Percentiles rank a stretch among this genome's conserved stretches.
These are phyloP conservation scores for Macrosiphum euphorbiae DNA, from an alignment of 2,888 invertebrate species.

Conservation along the genomic window DNA sequence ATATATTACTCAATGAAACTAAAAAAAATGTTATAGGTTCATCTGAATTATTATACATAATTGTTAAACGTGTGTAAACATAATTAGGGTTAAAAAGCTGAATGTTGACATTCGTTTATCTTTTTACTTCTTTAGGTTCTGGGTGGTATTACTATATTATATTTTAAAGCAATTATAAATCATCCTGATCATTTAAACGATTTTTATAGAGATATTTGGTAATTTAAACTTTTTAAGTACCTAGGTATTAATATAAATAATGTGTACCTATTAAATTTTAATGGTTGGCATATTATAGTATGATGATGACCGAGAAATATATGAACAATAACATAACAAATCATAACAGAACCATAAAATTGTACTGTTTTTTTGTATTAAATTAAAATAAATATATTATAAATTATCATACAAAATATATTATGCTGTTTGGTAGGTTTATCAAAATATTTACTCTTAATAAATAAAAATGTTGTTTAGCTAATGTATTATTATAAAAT, in stretches of 20 bases:
- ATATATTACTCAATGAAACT: not conserved
- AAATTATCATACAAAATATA: not conserved
- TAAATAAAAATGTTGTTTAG: not conserved
- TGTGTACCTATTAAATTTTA: not conserved
- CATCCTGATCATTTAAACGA: not conserved
- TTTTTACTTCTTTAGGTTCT: not conserved
- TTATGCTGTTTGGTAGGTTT: not conserved
- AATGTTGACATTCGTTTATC: not conserved
- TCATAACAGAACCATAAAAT: not conserved
- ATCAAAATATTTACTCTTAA: not conserved
- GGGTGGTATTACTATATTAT: not conserved
- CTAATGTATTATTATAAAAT: not conserved
- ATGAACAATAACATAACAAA: not conserved
- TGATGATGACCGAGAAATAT: not conserved
- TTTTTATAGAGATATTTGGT: not conserved
- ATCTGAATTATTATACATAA: not conserved
- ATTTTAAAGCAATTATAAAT: not conserved
- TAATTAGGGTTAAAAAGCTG: not conserved
- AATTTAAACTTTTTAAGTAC: not conserved
- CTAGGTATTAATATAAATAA: not conserved
- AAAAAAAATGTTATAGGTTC: not conserved
- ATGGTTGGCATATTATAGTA: not conserved
- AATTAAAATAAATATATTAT: not conserved
- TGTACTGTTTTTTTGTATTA: not conserved
- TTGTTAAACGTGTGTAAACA: not conserved